phyloP scores from a whole-genome alignment of 2,888 invertebrate species.

The Parelbella ahira region DNA sequence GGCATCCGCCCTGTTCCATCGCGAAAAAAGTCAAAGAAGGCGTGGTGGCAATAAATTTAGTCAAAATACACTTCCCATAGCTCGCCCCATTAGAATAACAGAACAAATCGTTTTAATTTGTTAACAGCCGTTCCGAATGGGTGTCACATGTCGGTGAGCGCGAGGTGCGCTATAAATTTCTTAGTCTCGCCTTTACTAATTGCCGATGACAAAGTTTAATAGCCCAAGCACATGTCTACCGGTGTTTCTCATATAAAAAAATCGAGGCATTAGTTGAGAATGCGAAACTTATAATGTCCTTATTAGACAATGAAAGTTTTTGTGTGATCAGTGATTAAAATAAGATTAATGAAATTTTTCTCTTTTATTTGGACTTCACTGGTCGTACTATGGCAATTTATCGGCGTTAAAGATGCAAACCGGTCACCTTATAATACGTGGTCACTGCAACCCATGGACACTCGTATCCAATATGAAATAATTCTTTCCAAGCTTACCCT shows the following conservation, averaged over 20 bases:
- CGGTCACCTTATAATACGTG: no score
- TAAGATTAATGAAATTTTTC: no score
- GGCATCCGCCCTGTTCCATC: constrained; percentile 60
- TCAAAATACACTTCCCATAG: constrained; percentile 80
- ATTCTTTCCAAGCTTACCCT: no score
- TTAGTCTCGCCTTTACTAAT: constrained; percentile 71
- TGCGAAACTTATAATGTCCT: no score
- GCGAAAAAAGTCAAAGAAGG: constrained; percentile 66
- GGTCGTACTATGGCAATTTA: no score
- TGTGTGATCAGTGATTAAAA: no score
- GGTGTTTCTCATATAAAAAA: constrained; percentile 39
- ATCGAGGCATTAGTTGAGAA: no score
- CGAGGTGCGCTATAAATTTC: constrained; percentile 62
- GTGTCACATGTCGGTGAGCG: constrained; percentile 67
- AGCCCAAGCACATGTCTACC: constrained; percentile 70
- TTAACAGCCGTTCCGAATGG: constrained; percentile 75
- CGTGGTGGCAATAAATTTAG: constrained; percentile 80
- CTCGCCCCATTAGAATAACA: constrained; percentile 76
- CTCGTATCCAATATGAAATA: no score
- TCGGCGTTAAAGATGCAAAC: no score
- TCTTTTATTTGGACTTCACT: no score
- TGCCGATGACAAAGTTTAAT: constrained; percentile 76
- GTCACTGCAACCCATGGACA: no score
- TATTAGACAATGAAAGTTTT: no score
- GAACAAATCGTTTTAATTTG: constrained; percentile 78